Conservation (phyloP, 2,888 invertebrate genomes). For the Calameuta pallipes region DNA sequence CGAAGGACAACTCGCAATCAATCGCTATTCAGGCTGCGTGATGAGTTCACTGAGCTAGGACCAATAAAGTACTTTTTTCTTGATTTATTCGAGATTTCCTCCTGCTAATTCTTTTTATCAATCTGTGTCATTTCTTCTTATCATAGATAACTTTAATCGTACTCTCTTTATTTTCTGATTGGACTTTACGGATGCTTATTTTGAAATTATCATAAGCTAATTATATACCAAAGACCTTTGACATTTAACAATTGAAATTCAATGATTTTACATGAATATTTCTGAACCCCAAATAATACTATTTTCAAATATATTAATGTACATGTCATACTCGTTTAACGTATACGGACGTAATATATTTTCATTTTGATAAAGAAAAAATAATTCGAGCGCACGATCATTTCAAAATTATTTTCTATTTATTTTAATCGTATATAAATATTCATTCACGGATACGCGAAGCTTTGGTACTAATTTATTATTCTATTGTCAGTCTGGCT, state of each 20-base stretch:
- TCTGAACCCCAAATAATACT: neutral
- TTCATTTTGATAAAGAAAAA: neutral
- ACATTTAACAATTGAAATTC: neutral
- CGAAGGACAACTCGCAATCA: neutral
- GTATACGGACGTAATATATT: too few relatives aligned
- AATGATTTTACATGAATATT: neutral
- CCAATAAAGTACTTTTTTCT: neutral
- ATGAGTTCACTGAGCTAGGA: neutral
- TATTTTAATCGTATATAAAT: too few relatives aligned
- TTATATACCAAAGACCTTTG: neutral
- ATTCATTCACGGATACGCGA: neutral
- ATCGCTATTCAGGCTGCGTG: neutral
- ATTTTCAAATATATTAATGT: neutral
- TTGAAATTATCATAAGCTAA: neutral
- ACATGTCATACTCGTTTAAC: neutral
- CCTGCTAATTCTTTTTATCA: neutral
- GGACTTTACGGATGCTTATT: neutral
- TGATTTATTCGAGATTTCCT: neutral
- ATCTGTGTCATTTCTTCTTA: neutral
- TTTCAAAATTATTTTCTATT: neutral
- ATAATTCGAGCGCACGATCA: neutral
- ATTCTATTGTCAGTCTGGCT: neutral
- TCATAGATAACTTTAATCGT: neutral
- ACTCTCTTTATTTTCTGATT: neutral
- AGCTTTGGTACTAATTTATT: neutral